Base-by-base conservation (phyloP, 2,113 vertebrate species). In the Microcebus griseorufus region DNA sequence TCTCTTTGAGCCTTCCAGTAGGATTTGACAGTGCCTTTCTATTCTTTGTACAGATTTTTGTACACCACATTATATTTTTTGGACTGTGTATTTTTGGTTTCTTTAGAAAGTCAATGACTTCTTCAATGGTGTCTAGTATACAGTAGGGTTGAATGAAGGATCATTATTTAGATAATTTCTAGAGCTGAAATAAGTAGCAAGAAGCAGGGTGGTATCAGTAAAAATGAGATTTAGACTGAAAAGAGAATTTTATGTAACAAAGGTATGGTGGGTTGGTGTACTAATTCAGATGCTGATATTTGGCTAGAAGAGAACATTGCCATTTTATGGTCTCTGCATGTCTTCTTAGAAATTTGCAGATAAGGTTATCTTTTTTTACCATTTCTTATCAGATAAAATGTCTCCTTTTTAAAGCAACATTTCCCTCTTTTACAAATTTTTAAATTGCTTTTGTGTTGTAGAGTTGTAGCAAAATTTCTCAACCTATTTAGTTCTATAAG, bases 231-330 rank as follows among this genome's bases (percentile, higher is more conserved):
- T 65, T 42, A 29, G 27, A 48, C 10, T 73, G 34, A 75, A 95
- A 90, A 85, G 27, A 92, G 42, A 90, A 84, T 27, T 89, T 89
- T 96, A 60, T 76, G 29, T 34, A 87, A 55, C 55, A 78, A 85
- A 93, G 1, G 0, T 73, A 75, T 87, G 51, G 11, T 87, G 51
- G 11, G 22, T 95, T 48, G 18, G 29, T 45, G 5, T 75, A 88
- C 69, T 42, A 55, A 91, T 67, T 62, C 58, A 65, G 23, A 90
- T 90, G 65, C 9, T 76, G 48, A 37, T 48, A 79, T 83, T 65
- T 95, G 39, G 3, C 58, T 83, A 93, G 9, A 80, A 89, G 18
- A 60, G 79, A 60, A 79, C 11, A 72, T 84, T 75, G 10, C 29
- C 53, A 25, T 62, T 45, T 91, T 70, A 86, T 69, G 55, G 3